These are phyloP conservation scores for Miopithecus talapoin DNA, from an alignment of 2,797 vertebrate species.

Conservation along the genomic window DNA sequence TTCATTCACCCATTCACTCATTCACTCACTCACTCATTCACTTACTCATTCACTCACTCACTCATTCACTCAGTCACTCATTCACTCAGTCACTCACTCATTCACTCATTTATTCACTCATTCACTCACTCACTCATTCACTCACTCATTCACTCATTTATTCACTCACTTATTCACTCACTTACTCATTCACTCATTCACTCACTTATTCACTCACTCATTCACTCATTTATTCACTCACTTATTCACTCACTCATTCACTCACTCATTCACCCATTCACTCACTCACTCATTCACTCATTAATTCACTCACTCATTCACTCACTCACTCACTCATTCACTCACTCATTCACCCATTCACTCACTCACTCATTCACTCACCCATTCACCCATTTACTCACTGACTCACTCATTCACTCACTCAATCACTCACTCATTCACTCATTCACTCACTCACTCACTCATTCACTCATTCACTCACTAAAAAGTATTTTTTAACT, in stretches of 20 bases:
- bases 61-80: rapidly evolving
- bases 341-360: rapidly evolving
- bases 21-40: rapidly evolving
- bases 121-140: rapidly evolving
- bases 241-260: rapidly evolving
- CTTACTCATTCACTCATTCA: rapidly evolving
- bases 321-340: rapidly evolving
- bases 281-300: rapidly evolving
- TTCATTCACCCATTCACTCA: too few relatives aligned
- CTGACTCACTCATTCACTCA: rapidly evolving
- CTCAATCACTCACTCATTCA: rapidly evolving
- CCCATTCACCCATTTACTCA: rapidly evolving
- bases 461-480: too few relatives aligned
- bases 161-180: not conserved
- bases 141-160: not conserved
- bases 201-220: rapidly evolving
- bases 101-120: rapidly evolving
- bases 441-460: rapidly evolving
- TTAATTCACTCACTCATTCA: rapidly evolving
- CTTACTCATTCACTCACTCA: rapidly evolving
- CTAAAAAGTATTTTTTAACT: not conserved
- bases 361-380: rapidly evolving
- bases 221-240: too few relatives aligned
- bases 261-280: rapidly evolving
- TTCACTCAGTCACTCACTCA: rapidly evolving